Evolutionary conservation across 2,797 vertebrate genomes (phyloP).

Genomic region (Periparus ater): DNA sequence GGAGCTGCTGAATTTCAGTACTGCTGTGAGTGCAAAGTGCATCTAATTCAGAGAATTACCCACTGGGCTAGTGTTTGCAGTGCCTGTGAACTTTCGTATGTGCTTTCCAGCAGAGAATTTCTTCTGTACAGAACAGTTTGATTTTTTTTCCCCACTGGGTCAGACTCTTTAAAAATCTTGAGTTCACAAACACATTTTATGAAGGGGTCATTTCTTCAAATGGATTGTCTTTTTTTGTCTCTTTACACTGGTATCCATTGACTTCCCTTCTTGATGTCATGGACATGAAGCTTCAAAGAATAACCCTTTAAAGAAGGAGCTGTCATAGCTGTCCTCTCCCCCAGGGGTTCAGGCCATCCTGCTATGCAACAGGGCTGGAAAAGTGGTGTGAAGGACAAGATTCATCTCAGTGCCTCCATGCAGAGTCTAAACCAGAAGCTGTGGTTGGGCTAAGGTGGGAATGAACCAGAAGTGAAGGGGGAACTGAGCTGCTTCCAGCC

Average conservation of each 20-base stretch:
- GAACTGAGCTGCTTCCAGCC: background rate
- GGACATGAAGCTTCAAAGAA: slow-evolving; percentile 41
- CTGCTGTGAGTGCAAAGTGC: slow-evolving; percentile 67
- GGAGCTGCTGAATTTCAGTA: slow-evolving; percentile 48
- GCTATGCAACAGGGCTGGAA: background rate
- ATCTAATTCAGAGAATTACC: slow-evolving; percentile 62
- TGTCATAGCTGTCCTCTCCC: slow-evolving; percentile 26
- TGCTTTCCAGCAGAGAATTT: slow-evolving; percentile 64
- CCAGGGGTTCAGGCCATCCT: background rate
- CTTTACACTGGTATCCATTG: slow-evolving; percentile 18
- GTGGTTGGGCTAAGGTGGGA: background rate
- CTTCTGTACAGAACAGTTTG: slow-evolving; percentile 53
- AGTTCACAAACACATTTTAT: slow-evolving; percentile 52
- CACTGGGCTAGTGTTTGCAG: slow-evolving; percentile 59
- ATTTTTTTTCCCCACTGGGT: slow-evolving; percentile 61
- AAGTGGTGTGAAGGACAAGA: slow-evolving; percentile 7
- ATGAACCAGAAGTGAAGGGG: background rate
- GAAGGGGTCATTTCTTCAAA: slow-evolving; percentile 56
- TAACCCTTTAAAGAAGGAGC: slow-evolving; percentile 14
- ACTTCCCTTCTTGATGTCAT: slow-evolving; percentile 46
- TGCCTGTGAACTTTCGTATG: slow-evolving; percentile 58
- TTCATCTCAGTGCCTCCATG: background rate
- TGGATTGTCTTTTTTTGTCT: slow-evolving; percentile 33
- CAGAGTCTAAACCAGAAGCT: background rate
- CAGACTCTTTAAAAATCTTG: slow-evolving; percentile 50